phyloP scores from a whole-genome alignment of 2,888 invertebrate species.

The Ischnura elegans region DNA sequence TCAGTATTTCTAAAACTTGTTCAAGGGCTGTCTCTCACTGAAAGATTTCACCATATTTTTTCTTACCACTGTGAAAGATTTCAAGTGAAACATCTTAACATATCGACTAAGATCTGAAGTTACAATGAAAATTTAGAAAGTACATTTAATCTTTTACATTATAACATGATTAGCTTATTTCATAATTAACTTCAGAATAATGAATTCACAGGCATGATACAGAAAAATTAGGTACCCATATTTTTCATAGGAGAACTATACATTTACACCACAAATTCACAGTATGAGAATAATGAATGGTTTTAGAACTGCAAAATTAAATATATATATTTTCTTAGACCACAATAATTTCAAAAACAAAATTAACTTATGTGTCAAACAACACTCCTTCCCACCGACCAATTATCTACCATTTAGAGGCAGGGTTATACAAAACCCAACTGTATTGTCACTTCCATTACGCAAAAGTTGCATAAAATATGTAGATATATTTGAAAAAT shows the following conservation, averaged over 20 bases:
- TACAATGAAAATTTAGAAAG: neutral
- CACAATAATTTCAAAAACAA: neutral
- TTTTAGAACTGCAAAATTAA: neutral
- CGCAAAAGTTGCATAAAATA: conserved; percentile 42
- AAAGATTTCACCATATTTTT: neutral
- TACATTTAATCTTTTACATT: neutral
- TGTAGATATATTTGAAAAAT: conserved; percentile 37
- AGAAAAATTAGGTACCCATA: neutral
- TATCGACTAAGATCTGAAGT: neutral
- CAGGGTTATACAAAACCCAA: neutral
- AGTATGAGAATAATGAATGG: neutral
- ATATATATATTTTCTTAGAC: neutral
- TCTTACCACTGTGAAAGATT: neutral
- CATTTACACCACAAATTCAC: neutral
- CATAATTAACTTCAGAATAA: neutral
- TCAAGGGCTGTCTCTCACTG: neutral
- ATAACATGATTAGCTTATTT: neutral
- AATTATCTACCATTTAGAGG: neutral
- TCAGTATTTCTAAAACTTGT: neutral
- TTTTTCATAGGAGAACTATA: neutral
- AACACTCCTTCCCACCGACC: neutral
- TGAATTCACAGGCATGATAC: neutral
- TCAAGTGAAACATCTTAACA: neutral
- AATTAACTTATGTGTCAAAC: neutral
- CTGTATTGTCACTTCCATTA: conserved; percentile 45